Evolutionary conservation across 1,140 invertebrate species (phyloP), one percentile per base, ranked within the genome.

Genomic region (Megathymus violae): DNA sequence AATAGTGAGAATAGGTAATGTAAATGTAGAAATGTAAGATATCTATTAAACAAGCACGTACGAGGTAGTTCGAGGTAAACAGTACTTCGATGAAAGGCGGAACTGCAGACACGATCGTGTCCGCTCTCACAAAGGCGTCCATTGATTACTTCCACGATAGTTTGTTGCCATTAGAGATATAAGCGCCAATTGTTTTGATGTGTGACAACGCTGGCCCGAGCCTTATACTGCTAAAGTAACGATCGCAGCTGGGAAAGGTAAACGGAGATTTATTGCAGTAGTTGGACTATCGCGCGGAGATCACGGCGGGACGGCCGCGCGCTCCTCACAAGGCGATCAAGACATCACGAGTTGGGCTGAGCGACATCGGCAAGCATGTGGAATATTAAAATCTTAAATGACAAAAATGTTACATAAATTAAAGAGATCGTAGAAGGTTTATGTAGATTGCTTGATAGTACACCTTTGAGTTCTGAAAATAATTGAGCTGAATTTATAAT

Each of bases 191-290:
- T 56, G 51, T 56, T 43, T 40, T 43, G 51, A 56, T 56, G 40
- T 56, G 51, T 56, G 38, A 56, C 51, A 56, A 43, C 36, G 36
- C 17, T 15, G 17, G 17, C 36, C 19, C 25, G 41, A 40, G 19
- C 51, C 51, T 56, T 56, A 56, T 56, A 56, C 51, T 25, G 51
- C 51, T 56, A 56, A 56, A 56, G 51, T 56, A 56, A 56, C 41
- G 51, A 56, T 56, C 43, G 36, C 34, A 54, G 38, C 51, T 43
- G 41, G 40, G 51, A 56, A 56, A 56, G 51, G 52, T 44, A 16
- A 43, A 41, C 51, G 13, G 52, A 56, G 40, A 56, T 56, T 56
- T 56, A 56, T 56, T 56, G 52, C 16, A 44, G 52, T n/a, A 40
- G n/a, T 54, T 54, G 36, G 51, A 56, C 13, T 56, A 56, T 56